Conservation (phyloP, 2,113 vertebrate genomes). For the Corynorhinus townsendii region DNA sequence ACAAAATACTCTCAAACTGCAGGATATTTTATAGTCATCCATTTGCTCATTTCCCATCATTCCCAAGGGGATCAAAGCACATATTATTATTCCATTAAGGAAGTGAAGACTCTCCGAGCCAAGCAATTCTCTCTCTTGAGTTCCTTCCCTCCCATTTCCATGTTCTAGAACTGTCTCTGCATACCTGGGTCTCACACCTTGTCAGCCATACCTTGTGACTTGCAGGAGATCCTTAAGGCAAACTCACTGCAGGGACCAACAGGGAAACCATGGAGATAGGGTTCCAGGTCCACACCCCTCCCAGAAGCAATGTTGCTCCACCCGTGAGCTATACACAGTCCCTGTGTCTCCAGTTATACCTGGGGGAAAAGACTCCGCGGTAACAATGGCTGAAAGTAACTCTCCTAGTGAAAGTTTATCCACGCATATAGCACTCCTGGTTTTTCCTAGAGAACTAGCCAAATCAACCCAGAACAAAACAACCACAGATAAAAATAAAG, state of each 20-base stretch:
- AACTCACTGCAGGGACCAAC: rapidly evolving
- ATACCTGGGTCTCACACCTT: background rate
- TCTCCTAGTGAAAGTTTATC: background rate
- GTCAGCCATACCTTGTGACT: background rate
- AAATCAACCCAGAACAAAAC: background rate
- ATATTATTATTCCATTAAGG: constrained; percentile 70
- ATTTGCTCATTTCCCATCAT: constrained; percentile 56
- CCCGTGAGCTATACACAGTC: background rate
- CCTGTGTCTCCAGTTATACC: background rate
- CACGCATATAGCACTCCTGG: background rate
- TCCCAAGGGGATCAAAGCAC: background rate
- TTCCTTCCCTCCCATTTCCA: background rate
- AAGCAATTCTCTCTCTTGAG: constrained; percentile 33
- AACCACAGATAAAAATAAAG: background rate
- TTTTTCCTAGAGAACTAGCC: background rate
- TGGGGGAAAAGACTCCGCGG: background rate
- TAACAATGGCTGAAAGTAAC: background rate
- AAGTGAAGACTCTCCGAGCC: constrained; percentile 61
- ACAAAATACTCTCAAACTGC: constrained; percentile 22
- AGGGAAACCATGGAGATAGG: rapidly evolving
- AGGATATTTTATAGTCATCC: constrained; percentile 43
- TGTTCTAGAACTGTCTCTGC: constrained; percentile 35
- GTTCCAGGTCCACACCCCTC: no score
- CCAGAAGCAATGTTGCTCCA: background rate
- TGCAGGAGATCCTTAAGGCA: background rate